A percentile compares a stretch with the other conserved stretches of the same genome.
phyloP scores from a whole-genome alignment of 1,140 invertebrate species.

The Bombyx mandarina region DNA sequence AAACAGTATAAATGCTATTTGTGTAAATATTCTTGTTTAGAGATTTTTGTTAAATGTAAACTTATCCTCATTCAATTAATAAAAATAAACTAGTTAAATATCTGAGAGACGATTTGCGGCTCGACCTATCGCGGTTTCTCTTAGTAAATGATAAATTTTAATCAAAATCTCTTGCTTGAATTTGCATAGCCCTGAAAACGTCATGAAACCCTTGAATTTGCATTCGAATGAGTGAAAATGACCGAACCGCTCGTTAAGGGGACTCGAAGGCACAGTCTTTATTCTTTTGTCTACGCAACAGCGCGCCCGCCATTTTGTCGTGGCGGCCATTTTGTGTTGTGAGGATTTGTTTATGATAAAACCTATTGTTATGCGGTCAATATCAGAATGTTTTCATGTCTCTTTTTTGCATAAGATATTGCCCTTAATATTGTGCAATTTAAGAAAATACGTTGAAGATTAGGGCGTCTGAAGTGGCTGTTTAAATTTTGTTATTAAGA shows the following conservation, averaged over 20 bases:
- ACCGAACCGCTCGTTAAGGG: conserved; percentile 46
- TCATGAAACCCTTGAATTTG: conserved; percentile 53
- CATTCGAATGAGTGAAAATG: conserved; percentile 59
- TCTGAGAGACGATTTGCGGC: neutral
- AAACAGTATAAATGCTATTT: too few species aligned
- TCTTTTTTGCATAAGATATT: too few species aligned
- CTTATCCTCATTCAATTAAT: neutral
- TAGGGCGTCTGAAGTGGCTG: too few species aligned
- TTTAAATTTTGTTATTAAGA: too few species aligned
- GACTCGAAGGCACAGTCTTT: conserved; percentile 28
- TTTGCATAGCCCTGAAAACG: conserved; percentile 57
- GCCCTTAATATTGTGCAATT: too few species aligned
- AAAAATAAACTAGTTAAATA: neutral
- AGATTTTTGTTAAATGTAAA: too few species aligned
- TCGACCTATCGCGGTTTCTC: too few species aligned
- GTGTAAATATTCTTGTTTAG: too few species aligned
- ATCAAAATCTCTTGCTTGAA: conserved; percentile 54
- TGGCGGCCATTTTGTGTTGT: conserved; percentile 29
- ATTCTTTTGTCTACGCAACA: conserved; percentile 51
- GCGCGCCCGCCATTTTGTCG: conserved; percentile 30
- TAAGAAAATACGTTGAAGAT: too few species aligned
- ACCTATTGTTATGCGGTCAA: conserved; percentile 10
- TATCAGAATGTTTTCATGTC: neutral
- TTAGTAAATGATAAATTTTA: conserved; percentile 39
- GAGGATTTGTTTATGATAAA: conserved; percentile 25